Evolutionary conservation across 1,140 invertebrate species (phyloP).

Genomic region (Saccostrea echinata): DNA sequence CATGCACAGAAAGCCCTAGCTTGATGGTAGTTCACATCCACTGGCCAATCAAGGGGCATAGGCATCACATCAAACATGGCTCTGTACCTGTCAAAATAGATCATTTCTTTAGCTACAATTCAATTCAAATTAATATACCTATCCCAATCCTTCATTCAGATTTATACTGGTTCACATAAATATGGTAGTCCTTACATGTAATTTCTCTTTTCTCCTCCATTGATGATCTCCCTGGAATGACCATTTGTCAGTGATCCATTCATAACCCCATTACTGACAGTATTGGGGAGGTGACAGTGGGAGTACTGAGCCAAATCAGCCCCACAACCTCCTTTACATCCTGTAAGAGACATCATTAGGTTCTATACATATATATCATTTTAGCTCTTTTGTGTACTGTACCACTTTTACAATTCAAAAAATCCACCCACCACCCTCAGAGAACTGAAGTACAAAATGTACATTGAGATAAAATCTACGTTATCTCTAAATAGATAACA

Average conservation of each 20-base stretch:
- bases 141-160: neutral
- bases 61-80: slow-evolving; percentile 78
- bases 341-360: slow-evolving; percentile 59
- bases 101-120: neutral
- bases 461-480: too few relatives aligned
- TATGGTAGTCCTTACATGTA: slow-evolving; percentile 25
- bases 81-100: slow-evolving; percentile 69
- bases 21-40: slow-evolving; percentile 79
- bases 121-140: neutral
- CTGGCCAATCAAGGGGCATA: slow-evolving; percentile 78
- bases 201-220: slow-evolving; percentile 7
- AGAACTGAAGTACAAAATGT: too few relatives aligned
- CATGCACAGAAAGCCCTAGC: slow-evolving; percentile 78
- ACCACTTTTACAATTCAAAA: too few relatives aligned
- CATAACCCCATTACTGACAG: slow-evolving; percentile 28
- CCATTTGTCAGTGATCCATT: slow-evolving; percentile 33
- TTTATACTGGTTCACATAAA: neutral
- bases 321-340: slow-evolving; percentile 78
- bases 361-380: too few relatives aligned
- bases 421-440: too few relatives aligned
- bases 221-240: slow-evolving; percentile 11
- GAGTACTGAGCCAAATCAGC: slow-evolving; percentile 68
- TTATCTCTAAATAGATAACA: too few relatives aligned
- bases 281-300: slow-evolving; percentile 67
- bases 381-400: too few relatives aligned